Percentiles rank a stretch among this genome's conserved stretches.
These are phyloP conservation scores for Corvus hawaiiensis DNA, from an alignment of 2,113 vertebrate genomes.

Conservation along the genomic window DNA sequence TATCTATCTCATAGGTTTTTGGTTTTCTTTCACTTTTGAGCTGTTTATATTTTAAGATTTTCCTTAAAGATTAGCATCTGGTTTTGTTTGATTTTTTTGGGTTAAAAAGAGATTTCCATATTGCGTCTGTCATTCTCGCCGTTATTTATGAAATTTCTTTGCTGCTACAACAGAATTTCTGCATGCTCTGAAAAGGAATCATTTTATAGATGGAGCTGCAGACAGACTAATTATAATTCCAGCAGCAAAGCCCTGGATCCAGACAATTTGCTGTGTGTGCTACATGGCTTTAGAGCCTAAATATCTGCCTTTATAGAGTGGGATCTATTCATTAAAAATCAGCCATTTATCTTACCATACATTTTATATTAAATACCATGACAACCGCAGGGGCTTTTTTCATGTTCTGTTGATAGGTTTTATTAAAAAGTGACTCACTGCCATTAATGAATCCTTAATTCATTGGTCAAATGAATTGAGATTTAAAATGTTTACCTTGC, in stretches of 20 bases:
- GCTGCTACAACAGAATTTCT: not conserved
- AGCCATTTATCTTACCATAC: not conserved
- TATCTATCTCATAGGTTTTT: not conserved
- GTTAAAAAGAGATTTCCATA: not conserved
- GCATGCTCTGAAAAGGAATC: not conserved
- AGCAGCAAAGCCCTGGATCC: not conserved
- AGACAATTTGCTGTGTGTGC: not conserved
- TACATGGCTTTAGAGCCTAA: not conserved
- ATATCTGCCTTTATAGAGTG: not conserved
- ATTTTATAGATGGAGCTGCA: not conserved
- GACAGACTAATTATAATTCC: conserved; percentile 20
- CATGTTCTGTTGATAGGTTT: not conserved
- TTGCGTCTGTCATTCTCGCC: not conserved
- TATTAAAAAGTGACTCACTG: not conserved
- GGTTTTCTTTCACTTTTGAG: not conserved
- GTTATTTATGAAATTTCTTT: not conserved
- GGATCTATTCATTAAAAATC: not conserved
- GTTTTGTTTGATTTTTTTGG: not conserved
- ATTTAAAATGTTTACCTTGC: not conserved
- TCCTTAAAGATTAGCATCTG: not conserved
- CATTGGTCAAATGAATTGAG: not conserved
- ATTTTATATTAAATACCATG: conserved; percentile 24
- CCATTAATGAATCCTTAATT: not conserved
- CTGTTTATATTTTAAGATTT: not conserved
- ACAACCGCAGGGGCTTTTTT: not conserved